Percentiles rank a stretch among this genome's conserved stretches.
These are phyloP conservation scores for Falco berigora DNA, from an alignment of 2,797 vertebrate species.

Conservation along the genomic window DNA sequence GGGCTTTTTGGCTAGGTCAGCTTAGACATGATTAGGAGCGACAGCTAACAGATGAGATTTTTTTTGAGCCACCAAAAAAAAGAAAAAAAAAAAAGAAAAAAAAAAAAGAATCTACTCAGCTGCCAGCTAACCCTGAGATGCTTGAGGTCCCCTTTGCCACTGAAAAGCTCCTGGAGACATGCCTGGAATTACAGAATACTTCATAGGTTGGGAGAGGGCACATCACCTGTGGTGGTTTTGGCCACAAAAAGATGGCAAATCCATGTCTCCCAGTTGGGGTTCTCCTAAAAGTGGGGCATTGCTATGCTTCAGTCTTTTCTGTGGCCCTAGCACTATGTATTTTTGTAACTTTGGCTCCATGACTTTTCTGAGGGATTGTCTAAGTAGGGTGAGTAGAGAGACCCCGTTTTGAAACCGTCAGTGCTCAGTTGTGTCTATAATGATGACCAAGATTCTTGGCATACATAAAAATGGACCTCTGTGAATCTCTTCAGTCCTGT, in stretches of 20 bases:
- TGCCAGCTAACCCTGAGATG: background rate
- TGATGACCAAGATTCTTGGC: background rate
- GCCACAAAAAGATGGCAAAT: background rate
- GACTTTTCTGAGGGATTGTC: background rate
- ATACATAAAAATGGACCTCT: background rate
- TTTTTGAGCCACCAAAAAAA: background rate
- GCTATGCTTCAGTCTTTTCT: background rate
- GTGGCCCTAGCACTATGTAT: background rate
- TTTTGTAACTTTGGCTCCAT: background rate
- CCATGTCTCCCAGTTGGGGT: background rate
- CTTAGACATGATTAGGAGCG: background rate
- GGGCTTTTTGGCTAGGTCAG: background rate
- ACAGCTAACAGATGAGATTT: background rate
- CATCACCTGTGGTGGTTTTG: background rate
- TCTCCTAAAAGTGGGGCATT: background rate
- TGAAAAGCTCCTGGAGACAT: background rate
- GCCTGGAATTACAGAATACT: background rate
- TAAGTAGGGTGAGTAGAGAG: background rate
- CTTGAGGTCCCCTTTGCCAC: background rate
- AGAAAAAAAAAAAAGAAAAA: too few relatives aligned
- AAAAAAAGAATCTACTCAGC: background rate
- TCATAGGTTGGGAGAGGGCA: background rate
- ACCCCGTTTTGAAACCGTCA: background rate
- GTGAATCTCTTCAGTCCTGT: background rate
- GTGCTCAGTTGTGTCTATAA: background rate